Conservation (phyloP, 2,797 vertebrate genomes). For the Takifugu rubripes region DNA sequence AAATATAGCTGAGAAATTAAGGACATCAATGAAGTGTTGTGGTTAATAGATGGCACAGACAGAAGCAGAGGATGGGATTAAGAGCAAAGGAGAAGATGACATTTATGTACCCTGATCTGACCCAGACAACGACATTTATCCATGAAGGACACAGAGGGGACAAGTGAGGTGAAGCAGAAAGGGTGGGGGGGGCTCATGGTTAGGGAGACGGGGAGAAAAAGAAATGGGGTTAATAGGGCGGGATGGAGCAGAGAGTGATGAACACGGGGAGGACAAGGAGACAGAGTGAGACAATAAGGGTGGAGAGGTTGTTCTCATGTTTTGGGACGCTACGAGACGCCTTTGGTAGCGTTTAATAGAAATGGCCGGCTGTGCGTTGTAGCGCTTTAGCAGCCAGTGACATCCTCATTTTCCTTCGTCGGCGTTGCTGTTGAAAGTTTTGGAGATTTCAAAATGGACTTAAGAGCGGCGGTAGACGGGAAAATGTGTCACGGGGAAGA, state of each 20-base stretch:
- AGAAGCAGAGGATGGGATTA: background rate
- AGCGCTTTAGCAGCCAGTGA: too few species aligned
- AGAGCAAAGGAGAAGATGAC: conserved; percentile 1
- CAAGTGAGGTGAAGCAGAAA: conserved; percentile 31
- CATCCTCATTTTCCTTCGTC: too few species aligned
- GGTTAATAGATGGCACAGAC: background rate
- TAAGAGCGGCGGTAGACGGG: conserved; percentile 15
- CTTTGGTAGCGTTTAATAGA: too few species aligned
- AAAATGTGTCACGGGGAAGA: conserved; percentile 20
- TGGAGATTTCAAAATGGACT: conserved; percentile 10
- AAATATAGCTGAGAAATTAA: background rate
- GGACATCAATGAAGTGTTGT: background rate
- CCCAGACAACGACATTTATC: conserved; percentile 9
- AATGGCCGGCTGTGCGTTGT: too few species aligned
- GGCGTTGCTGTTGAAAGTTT: too few species aligned
- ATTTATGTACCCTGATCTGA: conserved; percentile 5
- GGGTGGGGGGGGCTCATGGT: conserved; percentile 24
- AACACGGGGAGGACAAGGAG: background rate
- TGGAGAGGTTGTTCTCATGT: too few species aligned
- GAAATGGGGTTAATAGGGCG: conserved; percentile 27
- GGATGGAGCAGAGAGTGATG: conserved; percentile 8
- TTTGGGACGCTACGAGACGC: background rate
- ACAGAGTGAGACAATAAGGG: background rate
- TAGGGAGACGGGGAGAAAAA: background rate
- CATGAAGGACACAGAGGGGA: conserved; percentile 11